phyloP scores from a whole-genome alignment of 2,888 invertebrate species.

The Panorpa germanica region DNA sequence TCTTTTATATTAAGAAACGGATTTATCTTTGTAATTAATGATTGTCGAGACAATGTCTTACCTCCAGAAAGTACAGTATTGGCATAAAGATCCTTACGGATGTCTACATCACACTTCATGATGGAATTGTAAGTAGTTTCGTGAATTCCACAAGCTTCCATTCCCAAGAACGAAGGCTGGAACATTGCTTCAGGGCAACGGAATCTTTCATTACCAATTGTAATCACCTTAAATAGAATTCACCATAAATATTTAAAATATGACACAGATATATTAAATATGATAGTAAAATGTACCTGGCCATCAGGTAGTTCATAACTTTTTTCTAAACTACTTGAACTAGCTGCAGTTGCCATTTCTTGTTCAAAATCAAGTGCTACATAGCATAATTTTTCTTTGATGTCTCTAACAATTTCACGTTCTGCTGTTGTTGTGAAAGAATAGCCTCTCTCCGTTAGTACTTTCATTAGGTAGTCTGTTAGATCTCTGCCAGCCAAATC shows the following conservation, averaged over 20 bases:
- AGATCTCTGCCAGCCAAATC: conserved; percentile 39
- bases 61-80: conserved; percentile 76
- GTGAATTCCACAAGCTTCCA: conserved; percentile 64
- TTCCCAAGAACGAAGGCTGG: conserved; percentile 70
- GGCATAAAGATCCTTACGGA: conserved; percentile 80
- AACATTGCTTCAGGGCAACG: conserved; percentile 68
- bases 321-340: conserved; percentile 42
- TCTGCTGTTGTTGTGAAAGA: conserved; percentile 37
- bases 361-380: conserved; percentile 37
- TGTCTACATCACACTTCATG: conserved; percentile 87
- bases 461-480: conserved; percentile 40
- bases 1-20: no score
- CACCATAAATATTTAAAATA: background rate
- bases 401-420: conserved; percentile 38
- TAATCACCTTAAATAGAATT: conserved; percentile 29
- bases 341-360: conserved; percentile 40
- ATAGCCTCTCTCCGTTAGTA: conserved; percentile 35
- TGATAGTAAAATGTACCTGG: no score
- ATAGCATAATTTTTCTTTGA: conserved; percentile 42
- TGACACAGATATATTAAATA: conserved; percentile 13
- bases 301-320: conserved; percentile 47
- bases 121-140: conserved; percentile 81
- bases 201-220: conserved; percentile 53
- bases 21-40: no score
- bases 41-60: no score